Evolutionary conservation across 2,113 vertebrate species (phyloP).

Genomic region (Dromas ardeola): DNA sequence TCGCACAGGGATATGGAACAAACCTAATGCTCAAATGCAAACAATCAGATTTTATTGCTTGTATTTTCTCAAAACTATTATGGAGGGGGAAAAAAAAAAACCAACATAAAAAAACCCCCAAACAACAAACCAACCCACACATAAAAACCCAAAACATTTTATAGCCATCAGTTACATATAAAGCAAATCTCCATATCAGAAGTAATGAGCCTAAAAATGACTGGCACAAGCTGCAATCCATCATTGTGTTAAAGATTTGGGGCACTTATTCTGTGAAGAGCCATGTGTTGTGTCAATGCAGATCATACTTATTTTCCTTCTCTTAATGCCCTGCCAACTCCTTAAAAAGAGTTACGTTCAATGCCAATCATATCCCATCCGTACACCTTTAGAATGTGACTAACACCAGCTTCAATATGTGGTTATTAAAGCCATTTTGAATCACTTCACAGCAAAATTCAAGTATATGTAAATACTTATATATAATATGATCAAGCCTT

Average conservation of each 20-base stretch:
- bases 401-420: background rate
- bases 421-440: background rate
- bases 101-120: background rate
- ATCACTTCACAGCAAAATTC: background rate
- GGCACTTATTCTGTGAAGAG: background rate
- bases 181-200: background rate
- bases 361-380: background rate
- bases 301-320: background rate
- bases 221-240: background rate
- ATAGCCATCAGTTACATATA: background rate
- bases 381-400: background rate
- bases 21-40: background rate
- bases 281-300: background rate
- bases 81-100: fast-evolving
- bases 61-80: background rate
- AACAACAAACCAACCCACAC: background rate
- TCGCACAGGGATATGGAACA: background rate
- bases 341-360: background rate
- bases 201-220: background rate
- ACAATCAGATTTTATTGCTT: background rate
- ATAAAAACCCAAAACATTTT: background rate
- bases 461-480: background rate
- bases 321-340: background rate
- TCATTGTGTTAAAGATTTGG: background rate
- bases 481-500: background rate